Base-by-base conservation (phyloP, 2,797 vertebrate genomes). In the Etheostoma perlongum region DNA sequence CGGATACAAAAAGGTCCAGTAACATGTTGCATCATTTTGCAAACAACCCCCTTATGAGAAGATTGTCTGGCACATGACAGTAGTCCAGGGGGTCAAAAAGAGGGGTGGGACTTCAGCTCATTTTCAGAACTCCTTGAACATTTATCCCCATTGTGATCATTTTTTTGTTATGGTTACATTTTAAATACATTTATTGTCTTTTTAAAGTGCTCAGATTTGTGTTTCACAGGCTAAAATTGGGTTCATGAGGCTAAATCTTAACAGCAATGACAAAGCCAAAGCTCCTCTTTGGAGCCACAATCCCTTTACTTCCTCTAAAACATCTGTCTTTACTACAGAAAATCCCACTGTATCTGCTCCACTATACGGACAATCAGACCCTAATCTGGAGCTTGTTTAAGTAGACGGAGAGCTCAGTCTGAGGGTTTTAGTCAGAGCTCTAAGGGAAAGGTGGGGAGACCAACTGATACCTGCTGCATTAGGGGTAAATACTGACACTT, bases 321-420 rank as follows among this genome's bases (percentile, higher is more conserved):
- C 92, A 93, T 94, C 92, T 93, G 92, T 93, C 93, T 93, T 92
- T 87, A 91, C 82, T 62, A 79, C 67, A 51, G 64, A 81, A 91
- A 93, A 94, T 94, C 94, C 92, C 72, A 55, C 83, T 77, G 85
- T 92, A 94, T 94, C 92, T 88, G 90, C 92, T 91, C 67, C 59
- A 42, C 81, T 85, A 60, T 82, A 61, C 63, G 64, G 88, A 91
- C 85, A 88, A 92, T 91, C 91, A 74, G 72, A 82, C 67, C 65
- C 73, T 93, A 91, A 95, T 93, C 91, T 90, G 81, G 83, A 81
- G 85, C 74, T 81, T 80, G 89, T 69, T 89, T 87, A 80, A 72
- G 51, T 52, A 40, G 84, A 85, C 65, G 59, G 68, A 80, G 84
- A 67, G 82, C 67, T 85, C 61, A 44, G 33, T 60, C 75, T 67